Conservation (phyloP, 1,140 invertebrate species). For the Drosophila varians region DNA sequence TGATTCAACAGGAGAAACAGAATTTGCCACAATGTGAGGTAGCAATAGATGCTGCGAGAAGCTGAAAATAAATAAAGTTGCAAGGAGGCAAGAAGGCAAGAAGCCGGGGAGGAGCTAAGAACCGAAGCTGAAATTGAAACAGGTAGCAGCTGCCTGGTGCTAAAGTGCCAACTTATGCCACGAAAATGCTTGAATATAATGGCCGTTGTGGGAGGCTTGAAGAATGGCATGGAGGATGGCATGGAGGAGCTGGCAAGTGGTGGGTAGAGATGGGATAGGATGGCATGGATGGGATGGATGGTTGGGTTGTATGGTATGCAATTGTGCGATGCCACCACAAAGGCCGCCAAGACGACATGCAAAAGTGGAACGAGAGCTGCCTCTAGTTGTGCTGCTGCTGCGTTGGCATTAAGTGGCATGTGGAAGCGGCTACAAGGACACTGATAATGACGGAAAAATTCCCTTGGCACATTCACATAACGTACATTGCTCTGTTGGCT, state of each 20-base stretch:
- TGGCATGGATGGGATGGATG: background rate
- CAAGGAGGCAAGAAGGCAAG: background rate
- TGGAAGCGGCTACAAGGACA: constrained; percentile 75
- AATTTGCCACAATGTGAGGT: background rate
- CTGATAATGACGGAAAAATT: constrained; percentile 81
- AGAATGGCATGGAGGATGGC: constrained; percentile 14
- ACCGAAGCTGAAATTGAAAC: constrained; percentile 42
- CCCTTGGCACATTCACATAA: constrained; percentile 50
- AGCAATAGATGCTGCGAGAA: background rate
- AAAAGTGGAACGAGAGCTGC: constrained; percentile 64
- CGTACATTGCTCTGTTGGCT: constrained; percentile 43
- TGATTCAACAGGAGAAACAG: too few species aligned
- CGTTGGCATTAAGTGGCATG: constrained; percentile 81
- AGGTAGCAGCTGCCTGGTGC: constrained; percentile 76
- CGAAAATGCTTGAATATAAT: constrained; percentile 81
- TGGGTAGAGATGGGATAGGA: background rate
- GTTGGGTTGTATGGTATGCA: constrained; percentile 46
- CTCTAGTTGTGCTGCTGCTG: constrained; percentile 32
- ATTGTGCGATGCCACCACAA: constrained; percentile 57
- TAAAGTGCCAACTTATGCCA: constrained; percentile 79
- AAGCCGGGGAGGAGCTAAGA: constrained; percentile 19
- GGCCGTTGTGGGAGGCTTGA: constrained; percentile 56
- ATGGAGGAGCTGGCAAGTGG: background rate
- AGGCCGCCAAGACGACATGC: constrained; percentile 53
- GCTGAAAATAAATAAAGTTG: constrained; percentile 21